A percentile compares a stretch with the other conserved stretches of the same genome.
Conservation (phyloP, 2,797 vertebrate genomes). For the Phataginus tricuspis region DNA sequence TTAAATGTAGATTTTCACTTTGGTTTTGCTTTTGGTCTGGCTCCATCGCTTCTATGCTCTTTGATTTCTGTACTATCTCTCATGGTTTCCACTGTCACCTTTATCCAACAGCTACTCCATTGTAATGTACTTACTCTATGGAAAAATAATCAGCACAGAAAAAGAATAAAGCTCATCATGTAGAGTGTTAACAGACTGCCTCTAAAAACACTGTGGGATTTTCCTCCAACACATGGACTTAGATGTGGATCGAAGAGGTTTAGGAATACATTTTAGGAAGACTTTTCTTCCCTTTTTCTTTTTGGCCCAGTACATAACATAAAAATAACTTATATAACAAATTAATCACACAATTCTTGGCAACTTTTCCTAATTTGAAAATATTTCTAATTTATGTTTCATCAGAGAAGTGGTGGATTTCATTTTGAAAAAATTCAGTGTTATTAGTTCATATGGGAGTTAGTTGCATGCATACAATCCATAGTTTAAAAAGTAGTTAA, state of each 20-base stretch:
- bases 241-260: not conserved
- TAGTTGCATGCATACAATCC: not conserved
- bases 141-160: constrained; percentile 32
- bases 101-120: not conserved
- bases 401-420: constrained; percentile 37
- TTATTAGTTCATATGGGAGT: constrained; percentile 8
- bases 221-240: not conserved
- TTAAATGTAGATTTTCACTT: not conserved
- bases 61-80: not conserved
- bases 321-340: constrained; percentile 21
- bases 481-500: constrained; percentile 44
- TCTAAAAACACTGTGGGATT: not conserved
- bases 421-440: constrained; percentile 24
- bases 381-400: constrained; percentile 16
- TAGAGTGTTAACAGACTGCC: not conserved
- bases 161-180: constrained; percentile 7
- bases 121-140: not conserved
- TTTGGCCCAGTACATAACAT: not conserved
- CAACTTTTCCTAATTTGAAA: constrained; percentile 45
- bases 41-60: not conserved
- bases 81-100: not conserved
- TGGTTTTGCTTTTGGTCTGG: not conserved
- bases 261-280: not conserved
- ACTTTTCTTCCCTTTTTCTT: not conserved
- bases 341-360: not conserved